These are phyloP conservation scores for Nannoperca obscura DNA, from an alignment of 2,797 vertebrate genomes.

Conservation along the genomic window DNA sequence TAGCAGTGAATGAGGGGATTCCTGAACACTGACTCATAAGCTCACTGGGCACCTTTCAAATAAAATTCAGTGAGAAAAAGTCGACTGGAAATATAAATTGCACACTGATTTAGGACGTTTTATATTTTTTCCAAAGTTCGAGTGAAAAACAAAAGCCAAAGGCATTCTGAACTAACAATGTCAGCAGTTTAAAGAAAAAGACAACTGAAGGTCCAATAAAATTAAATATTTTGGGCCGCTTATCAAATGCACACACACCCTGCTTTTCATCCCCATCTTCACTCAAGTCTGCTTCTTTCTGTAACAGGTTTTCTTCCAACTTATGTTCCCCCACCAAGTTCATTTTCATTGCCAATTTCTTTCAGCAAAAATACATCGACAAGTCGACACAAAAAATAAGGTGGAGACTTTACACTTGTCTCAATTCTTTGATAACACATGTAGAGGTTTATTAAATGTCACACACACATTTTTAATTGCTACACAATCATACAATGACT, in stretches of 20 bases:
- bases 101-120: conserved; percentile 54
- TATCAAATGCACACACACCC: conserved; percentile 57
- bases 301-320: conserved; percentile 29
- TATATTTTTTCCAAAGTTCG: conserved; percentile 55
- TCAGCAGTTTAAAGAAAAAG: conserved; percentile 69
- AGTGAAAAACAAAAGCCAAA: conserved; percentile 68
- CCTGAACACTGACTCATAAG: conserved; percentile 71
- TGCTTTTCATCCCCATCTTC: conserved; percentile 50
- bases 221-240: conserved; percentile 59
- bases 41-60: conserved; percentile 69
- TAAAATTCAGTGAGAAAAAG: conserved; percentile 54
- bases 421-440: conserved; percentile 17
- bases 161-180: conserved; percentile 60
- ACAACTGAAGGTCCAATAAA: conserved; percentile 65
- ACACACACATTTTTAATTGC: background rate
- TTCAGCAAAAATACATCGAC: conserved; percentile 17
- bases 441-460: background rate
- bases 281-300: conserved; percentile 31
- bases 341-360: conserved; percentile 2
- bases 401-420: background rate
- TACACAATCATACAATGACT: background rate
- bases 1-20: conserved; percentile 73
- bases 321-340: conserved; percentile 27
- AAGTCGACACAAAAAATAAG: conserved; percentile 5
- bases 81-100: conserved; percentile 71